Percentiles rank a stretch among this genome's conserved stretches.
Conservation (phyloP, 2,888 invertebrate genomes). For the Micropterix aruncella region DNA sequence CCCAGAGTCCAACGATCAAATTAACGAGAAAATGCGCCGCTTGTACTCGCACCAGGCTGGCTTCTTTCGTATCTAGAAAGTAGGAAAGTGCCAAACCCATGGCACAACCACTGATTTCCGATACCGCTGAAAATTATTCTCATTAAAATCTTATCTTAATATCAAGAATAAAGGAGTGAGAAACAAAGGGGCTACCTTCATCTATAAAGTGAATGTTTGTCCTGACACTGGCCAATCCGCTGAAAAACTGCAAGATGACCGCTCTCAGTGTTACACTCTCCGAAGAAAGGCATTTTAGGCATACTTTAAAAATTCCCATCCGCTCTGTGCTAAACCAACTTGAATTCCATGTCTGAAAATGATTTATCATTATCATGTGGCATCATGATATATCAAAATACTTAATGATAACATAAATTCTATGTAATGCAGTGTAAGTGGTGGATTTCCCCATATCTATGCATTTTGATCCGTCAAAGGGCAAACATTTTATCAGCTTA, state of each 20-base stretch:
- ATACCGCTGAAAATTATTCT: constrained; percentile 27
- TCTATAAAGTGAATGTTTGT: neutral
- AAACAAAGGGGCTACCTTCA: no score
- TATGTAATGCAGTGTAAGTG: no score
- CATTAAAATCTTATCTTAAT: no score
- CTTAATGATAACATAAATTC: no score
- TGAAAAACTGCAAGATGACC: neutral
- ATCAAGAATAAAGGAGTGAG: no score
- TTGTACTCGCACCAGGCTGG: constrained; percentile 38
- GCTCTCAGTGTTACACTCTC: neutral
- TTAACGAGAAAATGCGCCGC: constrained; percentile 36
- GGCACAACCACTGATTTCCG: constrained; percentile 20
- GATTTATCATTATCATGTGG: constrained; percentile 1
- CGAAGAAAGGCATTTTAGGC: neutral
- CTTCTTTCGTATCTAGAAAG: constrained; percentile 30
- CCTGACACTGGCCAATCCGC: neutral
- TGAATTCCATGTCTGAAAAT: constrained; percentile 16
- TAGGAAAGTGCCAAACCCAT: constrained; percentile 20
- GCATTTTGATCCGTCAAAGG: no score
- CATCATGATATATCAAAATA: constrained; percentile 4
- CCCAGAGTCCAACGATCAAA: constrained; percentile 14
- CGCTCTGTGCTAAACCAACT: constrained; percentile 16
- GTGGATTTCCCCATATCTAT: no score
- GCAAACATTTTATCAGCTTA: no score
- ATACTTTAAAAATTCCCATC: neutral